Evolutionary conservation across 2,888 invertebrate genomes (phyloP).

Genomic region (Flexamia atlantica): DNA sequence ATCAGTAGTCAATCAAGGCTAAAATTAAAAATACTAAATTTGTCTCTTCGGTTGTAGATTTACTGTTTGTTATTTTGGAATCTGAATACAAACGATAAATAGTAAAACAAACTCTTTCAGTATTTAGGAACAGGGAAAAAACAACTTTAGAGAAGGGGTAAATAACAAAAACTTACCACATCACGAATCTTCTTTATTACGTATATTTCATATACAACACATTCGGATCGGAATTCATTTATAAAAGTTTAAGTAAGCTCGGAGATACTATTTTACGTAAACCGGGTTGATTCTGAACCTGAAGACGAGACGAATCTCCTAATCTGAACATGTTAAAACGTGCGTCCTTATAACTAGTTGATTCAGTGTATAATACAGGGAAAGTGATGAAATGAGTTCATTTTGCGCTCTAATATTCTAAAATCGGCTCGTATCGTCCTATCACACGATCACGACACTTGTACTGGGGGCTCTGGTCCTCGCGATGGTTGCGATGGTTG

Average conservation of each 20-base stretch:
- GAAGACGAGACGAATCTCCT: constrained; percentile 36
- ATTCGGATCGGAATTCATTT: constrained; percentile 45
- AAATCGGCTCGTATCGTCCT: constrained; percentile 24
- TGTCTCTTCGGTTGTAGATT: too few species aligned
- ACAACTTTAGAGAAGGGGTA: too few species aligned
- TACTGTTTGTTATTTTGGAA: too few species aligned
- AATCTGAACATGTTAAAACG: constrained; percentile 25
- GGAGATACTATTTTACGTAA: constrained; percentile 31
- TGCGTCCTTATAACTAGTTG: constrained; percentile 38
- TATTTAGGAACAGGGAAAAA: too few species aligned
- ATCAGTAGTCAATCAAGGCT: too few species aligned
- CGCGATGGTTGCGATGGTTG: neutral
- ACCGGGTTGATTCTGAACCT: constrained; percentile 23
- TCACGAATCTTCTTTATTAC: constrained; percentile 47
- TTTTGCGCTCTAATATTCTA: constrained; percentile 57
- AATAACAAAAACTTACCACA: constrained; percentile 35
- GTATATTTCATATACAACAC: constrained; percentile 51
- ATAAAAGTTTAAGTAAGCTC: constrained; percentile 53
- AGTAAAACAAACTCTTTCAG: too few species aligned
- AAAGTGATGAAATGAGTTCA: constrained; percentile 41
- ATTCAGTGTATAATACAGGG: constrained; percentile 56
- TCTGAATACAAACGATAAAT: too few species aligned
- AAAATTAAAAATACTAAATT: too few species aligned
- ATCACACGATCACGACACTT: neutral
- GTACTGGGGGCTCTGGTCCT: constrained; percentile 41